These are phyloP conservation scores for Nebria salina DNA, from an alignment of 2,888 invertebrate species.

Conservation along the genomic window DNA sequence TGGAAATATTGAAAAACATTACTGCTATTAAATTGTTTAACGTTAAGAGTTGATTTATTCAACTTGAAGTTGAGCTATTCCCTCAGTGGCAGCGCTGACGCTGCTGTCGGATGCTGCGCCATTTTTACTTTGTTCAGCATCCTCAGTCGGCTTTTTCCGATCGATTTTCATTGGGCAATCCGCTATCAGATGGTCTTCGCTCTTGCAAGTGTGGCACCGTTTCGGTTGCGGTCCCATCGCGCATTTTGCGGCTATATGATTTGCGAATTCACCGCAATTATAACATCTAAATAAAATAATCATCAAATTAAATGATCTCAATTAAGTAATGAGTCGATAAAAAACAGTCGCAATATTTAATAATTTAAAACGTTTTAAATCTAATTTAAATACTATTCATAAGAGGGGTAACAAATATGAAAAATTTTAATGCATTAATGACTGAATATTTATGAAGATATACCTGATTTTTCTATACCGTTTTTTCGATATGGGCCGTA, in stretches of 20 bases:
- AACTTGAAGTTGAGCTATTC: slow-evolving; percentile 45
- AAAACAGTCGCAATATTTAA: too few species aligned
- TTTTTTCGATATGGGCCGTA: slow-evolving; percentile 83
- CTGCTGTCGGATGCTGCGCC: slow-evolving; percentile 48
- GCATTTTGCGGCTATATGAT: slow-evolving; percentile 92
- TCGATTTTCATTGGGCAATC: slow-evolving; percentile 78
- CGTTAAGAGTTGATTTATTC: slow-evolving; percentile 31
- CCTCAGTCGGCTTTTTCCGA: slow-evolving; percentile 47
- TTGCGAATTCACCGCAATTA: slow-evolving; percentile 92
- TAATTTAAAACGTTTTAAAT: too few species aligned
- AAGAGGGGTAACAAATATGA: not conserved
- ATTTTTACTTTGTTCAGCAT: slow-evolving; percentile 53
- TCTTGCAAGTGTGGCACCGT: slow-evolving; percentile 89
- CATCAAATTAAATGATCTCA: not conserved
- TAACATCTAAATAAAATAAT: slow-evolving; percentile 74
- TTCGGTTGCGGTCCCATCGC: slow-evolving; percentile 89
- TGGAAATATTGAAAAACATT: not conserved
- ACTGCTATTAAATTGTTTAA: not conserved
- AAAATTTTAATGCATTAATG: not conserved
- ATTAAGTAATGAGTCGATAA: too few species aligned
- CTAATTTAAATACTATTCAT: not conserved
- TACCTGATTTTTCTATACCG: slow-evolving; percentile 87
- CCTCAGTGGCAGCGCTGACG: slow-evolving; percentile 50
- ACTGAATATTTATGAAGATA: slow-evolving; percentile 19
- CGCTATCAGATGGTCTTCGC: slow-evolving; percentile 87